phyloP scores from a whole-genome alignment of 1,140 invertebrate species.

The Grapholita molesta region DNA sequence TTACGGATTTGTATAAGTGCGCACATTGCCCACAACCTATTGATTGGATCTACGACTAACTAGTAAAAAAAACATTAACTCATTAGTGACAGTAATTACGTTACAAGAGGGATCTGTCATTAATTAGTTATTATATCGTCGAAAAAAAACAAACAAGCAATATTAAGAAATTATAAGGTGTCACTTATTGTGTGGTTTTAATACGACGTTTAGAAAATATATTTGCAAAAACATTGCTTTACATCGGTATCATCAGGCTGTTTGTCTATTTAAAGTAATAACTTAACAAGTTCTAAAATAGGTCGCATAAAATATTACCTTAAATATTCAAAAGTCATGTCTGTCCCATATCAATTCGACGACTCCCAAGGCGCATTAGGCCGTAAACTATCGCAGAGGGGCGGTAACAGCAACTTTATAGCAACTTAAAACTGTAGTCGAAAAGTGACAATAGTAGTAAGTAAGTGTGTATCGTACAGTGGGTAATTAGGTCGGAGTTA shows the following conservation, averaged over 20 bases:
- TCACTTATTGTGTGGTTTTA: too few relatives aligned
- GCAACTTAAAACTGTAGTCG: constrained; percentile 14
- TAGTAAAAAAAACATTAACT: not conserved
- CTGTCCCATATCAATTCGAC: not conserved
- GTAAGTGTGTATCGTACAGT: constrained; percentile 30
- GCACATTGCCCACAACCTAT: not conserved
- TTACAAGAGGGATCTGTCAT: not conserved
- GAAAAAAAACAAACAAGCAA: not conserved
- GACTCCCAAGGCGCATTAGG: not conserved
- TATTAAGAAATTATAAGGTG: not conserved
- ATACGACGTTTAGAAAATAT: too few relatives aligned
- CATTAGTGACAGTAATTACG: not conserved
- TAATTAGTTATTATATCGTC: not conserved
- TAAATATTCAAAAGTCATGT: not conserved
- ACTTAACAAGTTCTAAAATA: not conserved
- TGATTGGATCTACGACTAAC: not conserved
- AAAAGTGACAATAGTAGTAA: constrained; percentile 34
- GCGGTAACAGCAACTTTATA: constrained; percentile 4
- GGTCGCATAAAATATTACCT: not conserved
- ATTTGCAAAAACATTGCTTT: too few relatives aligned
- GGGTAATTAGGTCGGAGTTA: constrained; percentile 62
- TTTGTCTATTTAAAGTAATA: not conserved
- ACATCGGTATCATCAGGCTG: not conserved
- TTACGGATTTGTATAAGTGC: not conserved
- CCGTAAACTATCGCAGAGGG: not conserved